Evolutionary conservation across 2,888 invertebrate genomes (phyloP), one percentile per base, ranked within the genome.

Genomic region (Dicyrtomina minuta): DNA sequence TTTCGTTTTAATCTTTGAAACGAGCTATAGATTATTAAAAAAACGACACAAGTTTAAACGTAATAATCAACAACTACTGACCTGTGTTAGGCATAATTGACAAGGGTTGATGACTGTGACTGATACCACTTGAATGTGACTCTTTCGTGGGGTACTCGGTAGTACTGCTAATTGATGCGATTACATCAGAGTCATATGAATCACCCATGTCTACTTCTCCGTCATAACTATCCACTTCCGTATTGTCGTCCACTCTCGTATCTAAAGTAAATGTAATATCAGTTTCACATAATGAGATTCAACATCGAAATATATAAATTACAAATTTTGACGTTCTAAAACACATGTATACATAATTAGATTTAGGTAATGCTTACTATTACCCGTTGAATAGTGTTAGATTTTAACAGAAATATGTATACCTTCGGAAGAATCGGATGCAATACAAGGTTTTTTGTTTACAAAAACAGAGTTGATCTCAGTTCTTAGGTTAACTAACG

Each of bases 401-500:
- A n/a, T n/a, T n/a, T n/a, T n/a, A 8, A 20, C 15, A 4, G 3
- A 49, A 17, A 27, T n/a, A n/a, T n/a, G n/a, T 85, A 84, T 80
- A 85, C 89, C 88, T 80, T 90, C 89, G 49, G 88, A 88, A 72
- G 87, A 87, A 79, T 87, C 79, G 60, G 79, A 78, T 24, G 79
- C 75, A 26, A 77, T 66, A 26, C 72, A 70, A 6, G 86, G 86
- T 51, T 86, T 85, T 20, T 88, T 82, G 26, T 86, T 85, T 65
- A 91, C 86, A 78, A 85, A 83, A 55, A 82, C 79, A 6, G 79
- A 78, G 58, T 84, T 84, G 67, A 93, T 87, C 43, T 88, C 84
- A 27, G 88, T 87, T 78, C 89, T 86, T 69, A 91, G 84, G 85
- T 92, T 92, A 79, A 89, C 89, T 74, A 89, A 88, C 64, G 93